Conservation (phyloP, 2,113 vertebrate species). For the Propithecus coquereli region DNA sequence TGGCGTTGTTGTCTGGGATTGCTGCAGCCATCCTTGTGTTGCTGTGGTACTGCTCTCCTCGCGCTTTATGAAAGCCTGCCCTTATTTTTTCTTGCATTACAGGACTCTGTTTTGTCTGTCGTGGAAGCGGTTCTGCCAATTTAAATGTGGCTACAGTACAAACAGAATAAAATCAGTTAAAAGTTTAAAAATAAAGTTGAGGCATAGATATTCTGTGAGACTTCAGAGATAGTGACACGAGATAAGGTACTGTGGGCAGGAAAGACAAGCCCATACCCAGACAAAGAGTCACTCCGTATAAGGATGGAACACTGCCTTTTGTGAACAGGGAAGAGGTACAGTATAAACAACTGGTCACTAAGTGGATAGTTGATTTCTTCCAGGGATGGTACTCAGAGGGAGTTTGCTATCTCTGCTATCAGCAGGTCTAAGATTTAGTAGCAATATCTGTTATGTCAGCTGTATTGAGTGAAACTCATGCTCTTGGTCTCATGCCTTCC, state of each 20-base stretch:
- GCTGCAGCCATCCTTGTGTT: constrained; percentile 48
- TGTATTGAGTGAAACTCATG: background rate
- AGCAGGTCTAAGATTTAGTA: background rate
- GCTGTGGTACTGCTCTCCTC: constrained; percentile 55
- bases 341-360: background rate
- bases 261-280: background rate
- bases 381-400: background rate
- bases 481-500: background rate
- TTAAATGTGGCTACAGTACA: constrained; percentile 72
- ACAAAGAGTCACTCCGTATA: background rate
- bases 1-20: background rate
- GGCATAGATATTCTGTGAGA: background rate
- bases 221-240: constrained; percentile 73
- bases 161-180: constrained; percentile 70
- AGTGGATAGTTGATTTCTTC: background rate
- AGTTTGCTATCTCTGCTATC: background rate
- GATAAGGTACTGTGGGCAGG: background rate
- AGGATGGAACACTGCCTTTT: background rate
- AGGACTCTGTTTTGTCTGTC: constrained; percentile 62
- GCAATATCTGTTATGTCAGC: background rate
- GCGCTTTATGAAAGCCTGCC: constrained; percentile 46
- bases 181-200: background rate
- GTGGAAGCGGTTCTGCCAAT: constrained; percentile 68
- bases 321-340: background rate
- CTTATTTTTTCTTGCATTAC: constrained; percentile 64